A percentile compares a stretch with the other conserved stretches of the same genome.
These are phyloP conservation scores for Drosophila pseudoananassae DNA, from an alignment of 1,140 invertebrate genomes.

Conservation along the genomic window DNA sequence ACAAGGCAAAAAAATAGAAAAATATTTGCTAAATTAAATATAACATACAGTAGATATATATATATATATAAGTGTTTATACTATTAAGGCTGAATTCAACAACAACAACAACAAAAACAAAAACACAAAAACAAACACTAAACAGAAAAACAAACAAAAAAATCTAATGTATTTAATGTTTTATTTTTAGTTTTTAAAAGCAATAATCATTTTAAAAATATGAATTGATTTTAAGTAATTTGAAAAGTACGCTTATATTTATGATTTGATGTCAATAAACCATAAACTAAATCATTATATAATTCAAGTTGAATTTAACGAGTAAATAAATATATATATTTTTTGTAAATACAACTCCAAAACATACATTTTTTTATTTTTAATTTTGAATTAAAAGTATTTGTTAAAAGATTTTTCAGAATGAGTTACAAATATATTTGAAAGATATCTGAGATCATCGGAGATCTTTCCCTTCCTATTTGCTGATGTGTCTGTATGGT, in stretches of 20 bases:
- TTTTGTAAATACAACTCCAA: conserved; percentile 43
- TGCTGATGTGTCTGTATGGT: no score
- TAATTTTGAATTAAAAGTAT: no score
- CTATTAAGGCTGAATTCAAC: conserved; percentile 60
- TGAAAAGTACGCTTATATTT: conserved; percentile 71
- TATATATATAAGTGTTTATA: conserved; percentile 62
- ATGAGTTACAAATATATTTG: no score
- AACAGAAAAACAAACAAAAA: conserved; percentile 44
- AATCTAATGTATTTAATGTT: conserved; percentile 62
- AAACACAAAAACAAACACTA: conserved; percentile 45
- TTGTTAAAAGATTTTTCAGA: no score
- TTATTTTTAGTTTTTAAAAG: conserved; percentile 70
- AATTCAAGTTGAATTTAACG: conserved; percentile 52
- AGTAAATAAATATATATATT: conserved; percentile 52
- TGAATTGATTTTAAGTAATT: conserved; percentile 68
- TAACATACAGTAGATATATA: conserved; percentile 25
- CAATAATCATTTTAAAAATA: conserved; percentile 71
- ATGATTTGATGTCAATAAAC: conserved; percentile 63
- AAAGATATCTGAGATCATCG: no score
- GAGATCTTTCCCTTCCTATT: no score
- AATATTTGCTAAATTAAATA: conserved; percentile 38
- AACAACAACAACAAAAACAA: conserved; percentile 34
- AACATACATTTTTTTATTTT: neutral
- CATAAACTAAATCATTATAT: conserved; percentile 21
- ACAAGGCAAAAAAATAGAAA: conserved; percentile 51